Conservation (phyloP, 1,140 invertebrate species). For the Elysia chlorotica region DNA sequence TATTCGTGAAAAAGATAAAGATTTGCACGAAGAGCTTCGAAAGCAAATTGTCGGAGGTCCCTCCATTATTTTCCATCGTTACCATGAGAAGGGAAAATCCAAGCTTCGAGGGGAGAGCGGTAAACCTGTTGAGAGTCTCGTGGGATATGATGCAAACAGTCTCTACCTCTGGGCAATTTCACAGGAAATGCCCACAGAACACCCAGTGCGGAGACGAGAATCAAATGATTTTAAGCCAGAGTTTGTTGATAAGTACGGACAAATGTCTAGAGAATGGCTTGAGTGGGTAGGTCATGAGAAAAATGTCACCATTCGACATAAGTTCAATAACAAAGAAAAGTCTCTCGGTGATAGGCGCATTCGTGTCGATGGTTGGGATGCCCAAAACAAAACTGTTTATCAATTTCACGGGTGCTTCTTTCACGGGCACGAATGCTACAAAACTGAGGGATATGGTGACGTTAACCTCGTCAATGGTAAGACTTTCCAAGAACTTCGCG, state of each 20-base stretch:
- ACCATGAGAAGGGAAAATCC: conserved; percentile 27
- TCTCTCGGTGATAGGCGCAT: background rate
- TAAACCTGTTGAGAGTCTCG: conserved; percentile 8
- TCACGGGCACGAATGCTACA: conserved; percentile 1
- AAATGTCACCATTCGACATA: background rate
- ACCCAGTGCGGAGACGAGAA: background rate
- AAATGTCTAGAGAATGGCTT: background rate
- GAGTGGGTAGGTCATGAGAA: background rate
- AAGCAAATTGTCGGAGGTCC: conserved; percentile 26
- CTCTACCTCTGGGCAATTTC: conserved; percentile 25
- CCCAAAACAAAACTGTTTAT: background rate
- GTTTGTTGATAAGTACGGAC: conserved; percentile 9
- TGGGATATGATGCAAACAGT: conserved; percentile 32
- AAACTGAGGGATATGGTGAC: background rate
- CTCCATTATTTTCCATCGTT: conserved; percentile 31
- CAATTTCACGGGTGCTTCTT: conserved; percentile 11
- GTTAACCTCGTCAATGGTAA: background rate
- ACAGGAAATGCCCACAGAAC: conserved; percentile 28
- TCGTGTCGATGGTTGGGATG: conserved; percentile 5
- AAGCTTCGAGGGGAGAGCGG: conserved; percentile 8
- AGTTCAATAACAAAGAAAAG: conserved; percentile 1
- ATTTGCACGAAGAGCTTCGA: conserved; percentile 23
- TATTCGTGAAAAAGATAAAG: conserved; percentile 22
- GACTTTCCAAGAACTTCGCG: background rate
- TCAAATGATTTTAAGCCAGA: conserved; percentile 15